A percentile compares a stretch with the other conserved stretches of the same genome.
These are phyloP conservation scores for Idaea straminata DNA, from an alignment of 2,888 invertebrate genomes.

Conservation along the genomic window DNA sequence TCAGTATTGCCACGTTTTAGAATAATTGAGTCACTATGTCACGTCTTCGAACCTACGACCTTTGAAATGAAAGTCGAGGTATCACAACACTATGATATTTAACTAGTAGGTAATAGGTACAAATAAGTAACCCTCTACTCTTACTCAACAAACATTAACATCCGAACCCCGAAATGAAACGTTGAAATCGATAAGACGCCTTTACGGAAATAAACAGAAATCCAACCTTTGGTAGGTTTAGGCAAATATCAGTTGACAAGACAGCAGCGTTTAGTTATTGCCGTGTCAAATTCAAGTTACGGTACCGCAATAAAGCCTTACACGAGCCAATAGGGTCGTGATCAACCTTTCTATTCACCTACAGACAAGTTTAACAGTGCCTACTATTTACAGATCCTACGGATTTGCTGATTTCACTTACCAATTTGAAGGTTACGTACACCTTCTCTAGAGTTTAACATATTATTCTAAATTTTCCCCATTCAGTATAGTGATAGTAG, in stretches of 20 bases:
- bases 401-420: constrained; percentile 14
- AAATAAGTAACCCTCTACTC: background rate
- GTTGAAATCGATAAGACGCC: background rate
- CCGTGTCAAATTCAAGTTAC: constrained; percentile 13
- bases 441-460: constrained; percentile 8
- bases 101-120: background rate
- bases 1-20: no score
- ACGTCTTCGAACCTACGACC: no score
- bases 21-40: no score
- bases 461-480: background rate
- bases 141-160: background rate
- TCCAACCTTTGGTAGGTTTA: constrained; percentile 4
- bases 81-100: background rate
- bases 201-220: background rate
- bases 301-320: constrained; percentile 19
- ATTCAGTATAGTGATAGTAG: background rate
- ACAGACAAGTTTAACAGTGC: constrained; percentile 13
- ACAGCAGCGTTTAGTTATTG: constrained; percentile 13
- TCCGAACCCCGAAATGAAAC: background rate
- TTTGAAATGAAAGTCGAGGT: no score
- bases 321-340: constrained; percentile 17
- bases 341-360: constrained; percentile 9
- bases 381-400: constrained; percentile 10
- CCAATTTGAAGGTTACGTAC: constrained; percentile 12
- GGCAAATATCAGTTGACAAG: constrained; percentile 19